A percentile compares a stretch with the other conserved stretches of the same genome.
These are phyloP conservation scores for Xestia ashworthii DNA, from an alignment of 2,888 invertebrate species.

Conservation along the genomic window DNA sequence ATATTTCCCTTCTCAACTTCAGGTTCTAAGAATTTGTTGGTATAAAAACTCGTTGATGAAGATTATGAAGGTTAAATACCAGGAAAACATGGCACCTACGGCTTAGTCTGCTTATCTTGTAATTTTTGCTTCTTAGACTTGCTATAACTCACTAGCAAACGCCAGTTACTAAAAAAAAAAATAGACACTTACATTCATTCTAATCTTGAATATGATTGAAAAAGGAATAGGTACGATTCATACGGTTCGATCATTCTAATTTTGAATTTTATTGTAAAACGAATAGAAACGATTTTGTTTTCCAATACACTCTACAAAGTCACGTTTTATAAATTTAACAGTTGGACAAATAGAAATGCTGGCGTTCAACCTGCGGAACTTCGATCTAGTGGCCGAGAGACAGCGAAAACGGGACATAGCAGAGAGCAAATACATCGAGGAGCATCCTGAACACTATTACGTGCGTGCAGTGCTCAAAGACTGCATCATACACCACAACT, in stretches of 20 bases:
- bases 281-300: neutral
- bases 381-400: constrained; percentile 79
- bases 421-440: constrained; percentile 62
- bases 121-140: neutral
- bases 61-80: neutral
- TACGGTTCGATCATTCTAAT: no score
- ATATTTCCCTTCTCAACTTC: neutral
- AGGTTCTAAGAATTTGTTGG: neutral
- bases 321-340: constrained; percentile 71
- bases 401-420: constrained; percentile 70
- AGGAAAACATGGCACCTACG: neutral
- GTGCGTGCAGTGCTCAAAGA: constrained; percentile 78
- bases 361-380: constrained; percentile 85
- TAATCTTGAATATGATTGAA: no score
- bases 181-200: neutral
- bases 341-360: constrained; percentile 89
- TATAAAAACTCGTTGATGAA: constrained; percentile 7
- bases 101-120: neutral
- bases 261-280: no score
- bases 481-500: constrained; percentile 85
- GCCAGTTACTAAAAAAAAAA: neutral
- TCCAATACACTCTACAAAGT: neutral
- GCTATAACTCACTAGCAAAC: neutral
- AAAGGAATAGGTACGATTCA: neutral
- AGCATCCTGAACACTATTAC: constrained; percentile 69